These are phyloP conservation scores for Xanthia icteritia DNA, from an alignment of 2,888 invertebrate species.

Conservation along the genomic window DNA sequence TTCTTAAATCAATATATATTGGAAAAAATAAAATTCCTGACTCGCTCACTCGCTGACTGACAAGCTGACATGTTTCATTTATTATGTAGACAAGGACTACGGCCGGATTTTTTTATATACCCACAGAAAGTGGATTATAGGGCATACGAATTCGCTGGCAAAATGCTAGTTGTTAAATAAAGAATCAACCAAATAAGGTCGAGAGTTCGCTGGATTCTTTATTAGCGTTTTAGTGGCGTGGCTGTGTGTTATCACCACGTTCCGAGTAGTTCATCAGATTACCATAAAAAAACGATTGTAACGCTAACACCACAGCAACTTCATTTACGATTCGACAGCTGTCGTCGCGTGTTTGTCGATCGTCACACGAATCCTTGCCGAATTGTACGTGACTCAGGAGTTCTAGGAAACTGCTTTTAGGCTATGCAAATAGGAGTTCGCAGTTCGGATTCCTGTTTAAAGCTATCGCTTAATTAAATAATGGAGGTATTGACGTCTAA, in stretches of 20 bases:
- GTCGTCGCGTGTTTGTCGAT: slow-evolving; percentile 72
- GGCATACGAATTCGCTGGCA: background rate
- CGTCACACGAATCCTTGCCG: slow-evolving; percentile 73
- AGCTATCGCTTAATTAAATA: background rate
- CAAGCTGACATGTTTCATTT: background rate
- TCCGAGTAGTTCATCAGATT: slow-evolving; percentile 69
- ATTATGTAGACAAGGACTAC: background rate
- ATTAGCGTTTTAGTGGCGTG: background rate
- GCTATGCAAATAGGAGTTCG: slow-evolving; percentile 19
- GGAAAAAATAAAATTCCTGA: too few species aligned
- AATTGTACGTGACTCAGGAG: slow-evolving; percentile 45
- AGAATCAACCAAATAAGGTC: background rate
- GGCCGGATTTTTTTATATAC: too few species aligned
- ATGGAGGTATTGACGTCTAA: background rate
- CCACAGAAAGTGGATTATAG: background rate
- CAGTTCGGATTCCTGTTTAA: slow-evolving; percentile 32
- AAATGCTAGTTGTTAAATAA: background rate
- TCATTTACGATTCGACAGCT: slow-evolving; percentile 77
- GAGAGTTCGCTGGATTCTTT: background rate
- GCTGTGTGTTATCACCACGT: slow-evolving; percentile 23
- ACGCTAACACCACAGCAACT: slow-evolving; percentile 59
- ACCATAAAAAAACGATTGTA: slow-evolving; percentile 77
- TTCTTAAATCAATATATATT: background rate
- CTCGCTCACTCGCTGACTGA: too few species aligned
- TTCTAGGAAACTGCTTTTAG: slow-evolving; percentile 25